Conservation (phyloP, 2,888 invertebrate genomes). For the Agriotes lineatus region DNA sequence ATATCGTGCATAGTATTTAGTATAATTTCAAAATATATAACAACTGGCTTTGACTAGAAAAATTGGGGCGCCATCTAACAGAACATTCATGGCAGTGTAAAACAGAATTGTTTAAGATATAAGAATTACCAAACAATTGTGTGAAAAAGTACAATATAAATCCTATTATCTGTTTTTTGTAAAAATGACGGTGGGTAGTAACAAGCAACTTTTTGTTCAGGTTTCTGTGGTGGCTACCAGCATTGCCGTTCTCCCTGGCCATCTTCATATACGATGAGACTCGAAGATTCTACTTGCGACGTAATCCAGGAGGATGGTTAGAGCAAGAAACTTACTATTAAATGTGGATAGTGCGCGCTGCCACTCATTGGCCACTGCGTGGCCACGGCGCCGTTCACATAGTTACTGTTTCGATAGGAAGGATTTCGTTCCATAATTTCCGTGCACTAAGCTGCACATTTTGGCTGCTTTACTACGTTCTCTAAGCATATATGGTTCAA, state of each 20-base stretch:
- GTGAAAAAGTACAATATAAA: no score
- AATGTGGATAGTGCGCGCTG: constrained; percentile 56
- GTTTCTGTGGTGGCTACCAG: constrained; percentile 99
- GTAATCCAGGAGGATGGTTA: constrained; percentile 98
- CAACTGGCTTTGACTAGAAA: no score
- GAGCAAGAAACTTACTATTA: constrained; percentile 99
- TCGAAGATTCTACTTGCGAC: constrained; percentile 96
- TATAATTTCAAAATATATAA: no score
- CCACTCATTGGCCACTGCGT: constrained; percentile 47
- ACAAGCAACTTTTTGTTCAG: no score
- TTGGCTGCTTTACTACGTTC: constrained; percentile 53
- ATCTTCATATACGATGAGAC: constrained; percentile 99
- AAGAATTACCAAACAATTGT: no score
- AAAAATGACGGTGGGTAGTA: no score
- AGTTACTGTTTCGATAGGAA: constrained; percentile 60
- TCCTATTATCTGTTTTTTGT: no score
- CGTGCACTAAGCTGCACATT: constrained; percentile 52
- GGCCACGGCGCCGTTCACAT: constrained; percentile 52
- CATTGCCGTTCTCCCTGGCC: constrained; percentile 96
- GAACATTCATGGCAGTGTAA: no score
- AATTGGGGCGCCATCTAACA: no score
- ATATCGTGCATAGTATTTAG: no score
- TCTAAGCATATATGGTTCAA: constrained; percentile 45
- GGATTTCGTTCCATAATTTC: constrained; percentile 56
- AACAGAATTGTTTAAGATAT: no score